Conservation (phyloP, 2,797 vertebrate species). For the Hemitrygon akajei region DNA sequence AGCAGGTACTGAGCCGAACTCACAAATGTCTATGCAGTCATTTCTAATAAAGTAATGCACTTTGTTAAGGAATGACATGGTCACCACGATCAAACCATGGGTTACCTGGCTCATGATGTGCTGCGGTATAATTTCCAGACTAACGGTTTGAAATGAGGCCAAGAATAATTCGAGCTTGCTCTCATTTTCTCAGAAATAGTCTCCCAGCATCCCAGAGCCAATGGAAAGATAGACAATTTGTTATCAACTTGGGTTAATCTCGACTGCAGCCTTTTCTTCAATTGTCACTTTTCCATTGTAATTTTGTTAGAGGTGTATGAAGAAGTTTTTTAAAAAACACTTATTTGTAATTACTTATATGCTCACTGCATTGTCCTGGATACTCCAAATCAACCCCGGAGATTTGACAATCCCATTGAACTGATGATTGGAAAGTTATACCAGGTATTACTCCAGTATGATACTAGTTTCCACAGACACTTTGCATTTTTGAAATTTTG, state of each 20-base stretch:
- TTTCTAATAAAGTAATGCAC: neutral
- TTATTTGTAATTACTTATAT: neutral
- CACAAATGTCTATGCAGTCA: neutral
- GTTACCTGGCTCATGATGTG: neutral
- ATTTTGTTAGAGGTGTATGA: neutral
- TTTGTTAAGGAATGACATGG: neutral
- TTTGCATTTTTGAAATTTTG: neutral
- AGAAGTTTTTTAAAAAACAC: neutral
- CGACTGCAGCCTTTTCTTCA: neutral
- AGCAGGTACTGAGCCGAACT: neutral
- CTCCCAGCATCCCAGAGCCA: neutral
- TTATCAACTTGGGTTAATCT: neutral
- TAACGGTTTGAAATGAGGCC: neutral
- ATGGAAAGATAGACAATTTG: neutral
- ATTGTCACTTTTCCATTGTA: neutral
- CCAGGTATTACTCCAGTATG: neutral
- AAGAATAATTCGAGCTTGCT: neutral
- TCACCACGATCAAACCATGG: neutral
- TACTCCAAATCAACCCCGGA: neutral
- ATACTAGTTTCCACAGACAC: neutral
- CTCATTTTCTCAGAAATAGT: too few relatives aligned
- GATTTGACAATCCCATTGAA: neutral
- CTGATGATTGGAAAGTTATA: neutral
- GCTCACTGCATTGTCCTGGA: neutral
- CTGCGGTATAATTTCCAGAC: neutral